Evolutionary conservation across 2,113 vertebrate species (phyloP), one percentile per base, ranked within the genome.

Genomic region (Rhea pennata): DNA sequence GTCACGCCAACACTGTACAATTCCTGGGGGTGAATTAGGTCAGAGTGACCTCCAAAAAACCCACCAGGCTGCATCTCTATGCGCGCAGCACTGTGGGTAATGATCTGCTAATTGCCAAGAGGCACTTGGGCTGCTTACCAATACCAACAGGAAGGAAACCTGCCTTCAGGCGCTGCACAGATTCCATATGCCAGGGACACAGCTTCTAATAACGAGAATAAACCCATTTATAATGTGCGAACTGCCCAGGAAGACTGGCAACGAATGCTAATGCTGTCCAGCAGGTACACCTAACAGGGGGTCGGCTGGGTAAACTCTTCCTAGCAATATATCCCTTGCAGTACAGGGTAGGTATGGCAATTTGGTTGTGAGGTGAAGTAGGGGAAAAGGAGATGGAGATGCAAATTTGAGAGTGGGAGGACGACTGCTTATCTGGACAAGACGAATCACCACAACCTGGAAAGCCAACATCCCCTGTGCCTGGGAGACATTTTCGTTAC

Each of bases 21-120:
- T 96, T 97, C 96, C 97, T 96, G 91, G 81, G 97, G 96, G 93
- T 95, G 96, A 97, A 97, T 96, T 97, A 97, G 97, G 97, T 97
- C 97, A 96, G 81, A 48, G 86, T 91, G 94, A 97, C 96, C 97
- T 97, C 97, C 92, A 95, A 81, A 95, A 82, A 81, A 84, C 39
- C 75, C 92, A 96, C 54, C 92, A 75, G 95, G 92, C 96, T 77
- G 92, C 94, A 71, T 58, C 2, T 36, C 84, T 29, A 31, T 13
- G n/a, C 42, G 42, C 61, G 5, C 77, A 9, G 96, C 91, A 97
- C 87, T 94, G 92, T 97, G 96, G 97, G 96, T 95, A 96, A 93
- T 54, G 92, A 96, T 93, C 93, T 74, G 91, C 93, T 97, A 95
- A 97, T 97, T 97, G 97, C 97, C 94, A 94, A 96, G 79, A 95